Evolutionary conservation across 2,888 invertebrate genomes (phyloP).

Genomic region (Zygaena filipendulae): DNA sequence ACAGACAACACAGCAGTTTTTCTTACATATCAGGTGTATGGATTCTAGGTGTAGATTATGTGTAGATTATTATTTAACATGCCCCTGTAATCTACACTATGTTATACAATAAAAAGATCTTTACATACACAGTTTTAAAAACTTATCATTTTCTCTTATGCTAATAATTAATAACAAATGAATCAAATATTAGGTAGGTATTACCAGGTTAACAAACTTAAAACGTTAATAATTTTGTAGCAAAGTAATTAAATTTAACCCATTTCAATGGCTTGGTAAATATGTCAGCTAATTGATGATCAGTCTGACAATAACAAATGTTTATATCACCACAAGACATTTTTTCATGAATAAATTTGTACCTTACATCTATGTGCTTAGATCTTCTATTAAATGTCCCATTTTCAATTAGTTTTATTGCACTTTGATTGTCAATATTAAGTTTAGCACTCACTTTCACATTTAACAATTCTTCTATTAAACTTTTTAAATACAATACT

Average conservation of each 20-base stretch:
- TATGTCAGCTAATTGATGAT: background rate
- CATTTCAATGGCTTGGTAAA: background rate
- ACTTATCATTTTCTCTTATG: too few species aligned
- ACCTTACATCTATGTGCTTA: background rate
- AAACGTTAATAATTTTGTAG: background rate
- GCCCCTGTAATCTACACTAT: background rate
- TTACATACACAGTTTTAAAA: too few species aligned
- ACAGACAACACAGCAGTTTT: too few species aligned
- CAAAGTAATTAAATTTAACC: background rate
- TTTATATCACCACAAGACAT: background rate
- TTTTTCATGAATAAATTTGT: background rate
- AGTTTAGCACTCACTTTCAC: conserved; percentile 1
- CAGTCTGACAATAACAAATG: background rate
- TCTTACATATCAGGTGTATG: too few species aligned
- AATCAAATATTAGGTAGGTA: too few species aligned
- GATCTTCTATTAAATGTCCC: conserved; percentile 1
- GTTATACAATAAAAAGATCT: background rate
- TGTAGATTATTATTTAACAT: background rate
- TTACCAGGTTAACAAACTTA: too few species aligned
- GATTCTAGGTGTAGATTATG: too few species aligned
- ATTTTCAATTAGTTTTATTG: conserved; percentile 4
- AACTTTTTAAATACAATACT: conserved; percentile 1
- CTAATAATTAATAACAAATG: too few species aligned
- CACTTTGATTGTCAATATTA: conserved; percentile 3
- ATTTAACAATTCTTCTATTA: conserved; percentile 2